Conservation (phyloP, 1,140 invertebrate species). For the Dolichoris vasculosae region DNA sequence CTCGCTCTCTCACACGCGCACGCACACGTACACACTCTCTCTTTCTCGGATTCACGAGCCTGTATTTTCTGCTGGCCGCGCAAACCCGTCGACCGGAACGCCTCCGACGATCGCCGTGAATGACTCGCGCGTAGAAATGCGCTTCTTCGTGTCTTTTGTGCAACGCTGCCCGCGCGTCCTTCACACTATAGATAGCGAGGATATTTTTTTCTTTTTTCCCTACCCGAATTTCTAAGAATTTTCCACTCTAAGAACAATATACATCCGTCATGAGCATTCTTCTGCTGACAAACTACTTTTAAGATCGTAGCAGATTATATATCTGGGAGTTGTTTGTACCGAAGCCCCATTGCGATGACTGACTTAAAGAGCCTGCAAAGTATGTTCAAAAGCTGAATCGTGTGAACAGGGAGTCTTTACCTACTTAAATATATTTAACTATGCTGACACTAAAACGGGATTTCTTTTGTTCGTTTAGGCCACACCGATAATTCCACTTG, state of each 20-base stretch:
- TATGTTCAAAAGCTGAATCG: neutral
- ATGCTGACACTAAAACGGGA: neutral
- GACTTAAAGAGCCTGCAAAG: neutral
- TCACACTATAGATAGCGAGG: neutral
- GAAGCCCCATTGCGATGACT: neutral
- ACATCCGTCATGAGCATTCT: neutral
- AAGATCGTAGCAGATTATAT: neutral
- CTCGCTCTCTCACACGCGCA: too few relatives aligned
- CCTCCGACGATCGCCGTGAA: neutral
- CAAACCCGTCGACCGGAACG: slow-evolving; percentile 13
- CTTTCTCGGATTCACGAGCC: neutral
- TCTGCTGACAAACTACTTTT: neutral
- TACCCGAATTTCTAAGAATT: neutral
- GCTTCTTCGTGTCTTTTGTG: neutral
- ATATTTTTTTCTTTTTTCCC: neutral
- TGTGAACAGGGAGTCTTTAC: neutral
- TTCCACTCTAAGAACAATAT: neutral
- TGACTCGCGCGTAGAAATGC: neutral
- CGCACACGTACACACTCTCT: too few relatives aligned
- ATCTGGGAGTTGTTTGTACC: neutral
- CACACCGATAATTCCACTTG: neutral
- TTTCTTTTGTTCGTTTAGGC: neutral
- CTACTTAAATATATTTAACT: neutral
- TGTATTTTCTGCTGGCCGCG: neutral
- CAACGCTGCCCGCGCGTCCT: neutral